A percentile compares a stretch with the other conserved stretches of the same genome.
Conservation (phyloP, 1,140 invertebrate species). For the Notospermus geniculatus region DNA sequence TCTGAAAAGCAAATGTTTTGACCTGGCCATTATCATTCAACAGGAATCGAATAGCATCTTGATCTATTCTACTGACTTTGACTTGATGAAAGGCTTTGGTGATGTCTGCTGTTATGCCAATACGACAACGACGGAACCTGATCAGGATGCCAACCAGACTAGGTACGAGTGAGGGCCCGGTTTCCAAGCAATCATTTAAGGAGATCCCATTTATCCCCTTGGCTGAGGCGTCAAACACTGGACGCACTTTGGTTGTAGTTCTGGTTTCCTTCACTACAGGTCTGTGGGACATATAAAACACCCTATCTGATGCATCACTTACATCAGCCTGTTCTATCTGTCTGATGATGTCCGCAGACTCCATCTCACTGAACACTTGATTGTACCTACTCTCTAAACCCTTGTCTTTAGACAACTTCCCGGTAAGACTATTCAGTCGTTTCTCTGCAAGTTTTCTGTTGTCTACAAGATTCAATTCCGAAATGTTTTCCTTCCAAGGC, state of each 20-base stretch:
- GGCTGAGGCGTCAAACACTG: slow-evolving; percentile 51
- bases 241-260: slow-evolving; percentile 42
- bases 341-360: neutral
- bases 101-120: slow-evolving; percentile 17
- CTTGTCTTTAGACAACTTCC: neutral
- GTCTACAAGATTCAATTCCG: too few species aligned
- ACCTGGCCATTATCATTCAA: neutral
- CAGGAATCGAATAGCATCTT: slow-evolving; percentile 10
- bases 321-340: neutral
- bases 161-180: slow-evolving; percentile 17
- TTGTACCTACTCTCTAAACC: neutral
- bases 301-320: neutral
- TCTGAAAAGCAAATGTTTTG: neutral
- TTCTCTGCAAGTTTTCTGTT: neutral
- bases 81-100: slow-evolving; percentile 17
- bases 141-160: slow-evolving; percentile 11
- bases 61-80: neutral
- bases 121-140: slow-evolving; percentile 1
- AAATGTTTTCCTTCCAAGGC: slow-evolving; percentile 1
- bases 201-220: slow-evolving; percentile 29
- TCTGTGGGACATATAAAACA: slow-evolving; percentile 57
- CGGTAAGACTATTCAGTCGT: neutral
- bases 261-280: slow-evolving; percentile 36
- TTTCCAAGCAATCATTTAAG: slow-evolving; percentile 46
- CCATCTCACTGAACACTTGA: neutral